Conservation (phyloP, 2,888 invertebrate species). For the Drosophila ustulata region DNA sequence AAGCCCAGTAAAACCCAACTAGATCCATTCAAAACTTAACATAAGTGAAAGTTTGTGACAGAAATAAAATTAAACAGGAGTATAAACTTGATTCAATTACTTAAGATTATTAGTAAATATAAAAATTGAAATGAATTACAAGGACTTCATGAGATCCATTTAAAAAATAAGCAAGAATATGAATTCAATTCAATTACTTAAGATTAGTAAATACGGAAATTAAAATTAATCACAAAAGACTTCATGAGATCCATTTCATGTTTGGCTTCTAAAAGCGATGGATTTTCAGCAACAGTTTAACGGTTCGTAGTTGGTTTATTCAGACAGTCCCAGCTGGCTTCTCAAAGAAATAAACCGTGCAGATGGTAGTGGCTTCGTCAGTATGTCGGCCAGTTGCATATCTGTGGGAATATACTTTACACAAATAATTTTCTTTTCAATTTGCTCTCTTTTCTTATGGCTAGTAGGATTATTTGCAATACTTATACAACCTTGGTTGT, state of each 20-base stretch:
- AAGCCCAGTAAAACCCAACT: background rate
- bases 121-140: background rate
- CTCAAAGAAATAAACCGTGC: background rate
- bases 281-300: background rate
- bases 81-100: background rate
- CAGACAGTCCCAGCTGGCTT: slow-evolving; percentile 5
- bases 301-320: too few species aligned
- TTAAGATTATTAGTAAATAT: background rate
- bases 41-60: background rate
- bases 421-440: too few species aligned
- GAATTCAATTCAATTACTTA: background rate
- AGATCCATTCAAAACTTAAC: background rate
- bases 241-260: background rate
- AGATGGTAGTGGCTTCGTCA: too few species aligned
- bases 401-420: too few species aligned
- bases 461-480: too few species aligned
- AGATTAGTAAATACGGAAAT: background rate
- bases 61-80: background rate
- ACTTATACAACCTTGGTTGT: too few species aligned
- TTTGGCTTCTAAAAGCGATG: background rate
- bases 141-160: background rate
- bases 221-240: background rate
- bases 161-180: background rate
- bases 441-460: too few species aligned
- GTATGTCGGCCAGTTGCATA: too few species aligned